A percentile compares a stretch with the other conserved stretches of the same genome.
phyloP scores from a whole-genome alignment of 2,113 vertebrate species.

The Chaetura pelagica region DNA sequence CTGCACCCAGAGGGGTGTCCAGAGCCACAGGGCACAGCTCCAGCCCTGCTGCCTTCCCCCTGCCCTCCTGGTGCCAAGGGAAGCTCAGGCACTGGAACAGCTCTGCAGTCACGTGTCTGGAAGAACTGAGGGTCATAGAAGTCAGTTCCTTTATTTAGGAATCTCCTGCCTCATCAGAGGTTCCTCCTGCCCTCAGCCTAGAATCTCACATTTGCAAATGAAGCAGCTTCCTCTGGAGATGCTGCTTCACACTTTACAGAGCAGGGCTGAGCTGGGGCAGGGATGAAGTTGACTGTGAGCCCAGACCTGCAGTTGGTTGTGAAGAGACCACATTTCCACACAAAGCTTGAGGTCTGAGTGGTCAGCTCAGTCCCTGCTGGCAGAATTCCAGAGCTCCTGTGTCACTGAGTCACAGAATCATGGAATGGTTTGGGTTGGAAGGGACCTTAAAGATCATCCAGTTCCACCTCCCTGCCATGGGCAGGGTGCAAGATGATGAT shows the following conservation, averaged over 20 bases:
- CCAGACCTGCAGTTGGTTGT: background rate
- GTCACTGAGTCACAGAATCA: background rate
- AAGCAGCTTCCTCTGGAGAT: background rate
- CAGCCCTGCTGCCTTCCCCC: background rate
- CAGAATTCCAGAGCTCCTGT: background rate
- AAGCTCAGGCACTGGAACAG: background rate
- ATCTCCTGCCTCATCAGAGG: background rate
- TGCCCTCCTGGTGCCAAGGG: rapidly evolving
- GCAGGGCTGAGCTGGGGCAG: background rate
- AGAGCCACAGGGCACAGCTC: background rate
- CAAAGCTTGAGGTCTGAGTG: background rate
- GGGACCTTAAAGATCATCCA: too few relatives aligned
- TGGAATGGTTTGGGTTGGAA: too few relatives aligned
- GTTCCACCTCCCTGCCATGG: too few relatives aligned
- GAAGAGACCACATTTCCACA: background rate
- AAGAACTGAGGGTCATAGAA: background rate
- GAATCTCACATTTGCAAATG: background rate
- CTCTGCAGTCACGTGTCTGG: background rate
- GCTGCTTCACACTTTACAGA: background rate
- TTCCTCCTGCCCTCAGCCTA: background rate
- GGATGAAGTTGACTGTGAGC: background rate
- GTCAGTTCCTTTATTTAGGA: background rate
- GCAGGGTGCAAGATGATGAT: too few relatives aligned
- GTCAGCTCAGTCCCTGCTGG: background rate
- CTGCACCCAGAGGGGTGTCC: background rate